Base-by-base conservation (phyloP, 2,113 vertebrate genomes). In the Scophthalmus maximus region DNA sequence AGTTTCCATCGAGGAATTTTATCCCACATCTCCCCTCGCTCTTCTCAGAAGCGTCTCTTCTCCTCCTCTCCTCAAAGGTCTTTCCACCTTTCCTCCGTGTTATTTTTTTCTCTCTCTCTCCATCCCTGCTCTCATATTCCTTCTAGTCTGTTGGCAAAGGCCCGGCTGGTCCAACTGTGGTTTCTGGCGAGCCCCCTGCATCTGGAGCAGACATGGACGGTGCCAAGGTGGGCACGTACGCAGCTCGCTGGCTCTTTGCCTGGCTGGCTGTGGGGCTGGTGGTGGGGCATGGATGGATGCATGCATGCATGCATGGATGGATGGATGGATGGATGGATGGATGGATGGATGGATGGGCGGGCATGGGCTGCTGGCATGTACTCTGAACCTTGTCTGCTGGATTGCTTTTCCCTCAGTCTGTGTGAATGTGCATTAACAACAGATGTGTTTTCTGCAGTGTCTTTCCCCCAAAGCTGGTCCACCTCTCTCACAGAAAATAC, bases 211-310 rank as follows among this genome's bases (percentile, higher is more conserved):
- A 90, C 63, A 46, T 70, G 82, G 87, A 90, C 63, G 26, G 80
- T 83, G 86, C 86, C 91, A 91, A 91, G 91, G 91, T 92, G 91
- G 88, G 89, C 89, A 77, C 78, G 46, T 59, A 52, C 10, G 63
- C 87, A 80, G 81, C 84, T 76, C 58, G 40, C 76, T 78, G 73
- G 82, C 80, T 69, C 34, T 27, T 67, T 29, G 81, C 40, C 61
- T 63, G 65, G 47, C 64, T 70, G 64, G 52, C 50, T 64, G 66
- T 44, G 44, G 57, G 26, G 73, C 71, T 59, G 60, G 52, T 72
- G 27, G 44, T 57, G 49, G 52, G 40, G 27, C 47, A 40, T 47
- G 70, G 51, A 22, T 38, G 52, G 46, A 69, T 73, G 56, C 60
- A n/a, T n/a, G 26, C 44, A 36, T 46, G 69, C 44, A 20, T 36